Evolutionary conservation across 2,888 invertebrate genomes (phyloP), one percentile per base, ranked within the genome.

Genomic region (Eumacrocentrus americanus): DNA sequence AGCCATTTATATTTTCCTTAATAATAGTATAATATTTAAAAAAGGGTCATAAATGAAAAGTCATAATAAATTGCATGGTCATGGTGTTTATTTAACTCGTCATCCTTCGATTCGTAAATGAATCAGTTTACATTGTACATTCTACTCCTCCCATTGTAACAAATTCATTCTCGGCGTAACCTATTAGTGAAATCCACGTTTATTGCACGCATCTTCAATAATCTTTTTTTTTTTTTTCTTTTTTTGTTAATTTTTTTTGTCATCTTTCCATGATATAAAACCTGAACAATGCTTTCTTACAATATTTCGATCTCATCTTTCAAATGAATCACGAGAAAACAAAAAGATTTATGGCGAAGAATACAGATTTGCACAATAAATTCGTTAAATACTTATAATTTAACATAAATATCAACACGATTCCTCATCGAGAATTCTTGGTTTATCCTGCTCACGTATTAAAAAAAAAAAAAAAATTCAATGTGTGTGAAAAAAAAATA

Each of bases 341-440:
- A 16, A 37, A 20, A n/a, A 37, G n/a, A 44, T n/a, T 20, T 11
- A 11, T n/a, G 11, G n/a, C 5, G 20, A 4, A 44, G 16, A 9
- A 68, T 71, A 72, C 69, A 69, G 72, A 70, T 74, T 69, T 72
- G 70, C 69, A 69, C 12, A 71, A 72, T 70, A 70, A 74, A 73
- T 70, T 53, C 67, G 66, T 72, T 69, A 74, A 74, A 74, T 70
- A 70, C 73, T 69, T 75, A 77, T 78, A 76, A 77, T 75, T 77
- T 76, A 77, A 74, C 74, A 77, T 72, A 77, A 77, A 79, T 75
- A 76, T 77, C 69, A 74, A 75, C 70, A 67, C 68, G 76, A 74
- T 70, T 44, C 35, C 7, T 42, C 29, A 23, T 53, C 16, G 16
- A 53, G 18, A 29, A 53, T 16, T 29, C 9, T 29, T n/a, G n/a